These are phyloP conservation scores for Danionella cerebrum DNA, from an alignment of 2,113 vertebrate species.

Conservation along the genomic window DNA sequence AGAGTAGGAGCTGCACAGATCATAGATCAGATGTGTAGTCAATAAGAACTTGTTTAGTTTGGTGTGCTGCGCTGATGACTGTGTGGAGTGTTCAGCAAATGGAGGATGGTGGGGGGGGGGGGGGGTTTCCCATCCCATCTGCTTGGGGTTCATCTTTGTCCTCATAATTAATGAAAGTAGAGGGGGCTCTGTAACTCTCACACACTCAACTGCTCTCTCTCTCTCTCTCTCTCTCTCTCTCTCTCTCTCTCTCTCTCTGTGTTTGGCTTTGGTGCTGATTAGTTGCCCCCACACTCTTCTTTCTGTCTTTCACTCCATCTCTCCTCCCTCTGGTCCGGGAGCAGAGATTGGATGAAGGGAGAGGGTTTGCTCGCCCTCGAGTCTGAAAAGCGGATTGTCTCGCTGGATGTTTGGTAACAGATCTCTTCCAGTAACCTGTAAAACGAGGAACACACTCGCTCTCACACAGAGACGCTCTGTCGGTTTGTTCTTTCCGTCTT, in stretches of 20 bases:
- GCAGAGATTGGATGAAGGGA: slow-evolving; percentile 1
- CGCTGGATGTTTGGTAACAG: slow-evolving; percentile 1
- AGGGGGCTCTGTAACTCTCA: slow-evolving; percentile 47
- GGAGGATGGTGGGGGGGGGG: too few relatives aligned
- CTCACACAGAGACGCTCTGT: background rate
- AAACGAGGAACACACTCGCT: background rate
- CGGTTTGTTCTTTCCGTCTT: background rate
- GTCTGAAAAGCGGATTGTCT: slow-evolving; percentile 3
- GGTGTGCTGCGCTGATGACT: slow-evolving; percentile 2
- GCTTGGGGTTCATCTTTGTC: slow-evolving; percentile 66
- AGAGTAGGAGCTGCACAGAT: too few relatives aligned
- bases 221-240: background rate
- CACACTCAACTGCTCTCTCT: background rate
- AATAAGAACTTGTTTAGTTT: background rate
- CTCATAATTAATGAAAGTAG: slow-evolving; percentile 70
- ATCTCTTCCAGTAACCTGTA: slow-evolving; percentile 11
- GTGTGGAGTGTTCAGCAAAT: too few relatives aligned
- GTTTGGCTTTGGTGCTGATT: background rate
- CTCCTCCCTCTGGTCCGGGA: background rate
- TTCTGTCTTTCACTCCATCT: background rate
- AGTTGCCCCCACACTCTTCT: background rate
- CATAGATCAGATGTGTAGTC: too few relatives aligned
- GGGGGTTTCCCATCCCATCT: slow-evolving; percentile 63
- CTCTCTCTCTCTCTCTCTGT: background rate
- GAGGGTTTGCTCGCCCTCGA: background rate